Base-by-base conservation (phyloP, 2,113 vertebrate genomes). In the Sakesphorus luctuosus region DNA sequence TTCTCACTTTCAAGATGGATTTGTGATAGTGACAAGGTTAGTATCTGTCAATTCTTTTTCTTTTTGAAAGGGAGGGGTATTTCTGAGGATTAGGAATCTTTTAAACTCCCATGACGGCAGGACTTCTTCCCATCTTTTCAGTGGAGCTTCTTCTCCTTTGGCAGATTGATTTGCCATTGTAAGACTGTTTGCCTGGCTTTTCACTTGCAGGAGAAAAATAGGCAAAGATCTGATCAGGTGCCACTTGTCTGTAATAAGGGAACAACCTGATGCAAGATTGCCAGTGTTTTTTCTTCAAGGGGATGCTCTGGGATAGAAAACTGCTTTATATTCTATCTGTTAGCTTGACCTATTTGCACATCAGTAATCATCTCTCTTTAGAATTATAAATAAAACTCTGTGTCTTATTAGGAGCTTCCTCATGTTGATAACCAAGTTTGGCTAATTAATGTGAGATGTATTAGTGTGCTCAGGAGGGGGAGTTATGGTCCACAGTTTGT, bases 381-480 rank as follows among this genome's bases (percentile, higher is more conserved):
- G 83, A 89, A 84, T 46, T 38, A 62, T 62, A 83, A 80, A 74
- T 46, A 46, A 4, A 38, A 28, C 69, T 81, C 11, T 78, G 52
- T 67, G 89, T 66, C 69, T 96, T 96, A 82, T 93, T 94, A 91
- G 85, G 62, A 73, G 33, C 53, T 88, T 96, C 84, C 72, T 95
- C 4, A 14, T n/a, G 40, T 83, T 94, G 72, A 90, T 91, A 93
- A 95, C 79, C 7, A 49, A 87, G 29, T 90, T 62, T 26, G 3
- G 18, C 78, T 86, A 40, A 90, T 87, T 91, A 80, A 74, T 5
- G 10, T 33, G 59, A 58, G 12, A 87, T 65, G 6, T 14, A 50
- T 81, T 28, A 43, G 10, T 68, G 73, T 62, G 55, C 53, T 95
- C 43, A 58, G 58, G 55, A 86, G 52, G 23, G 63, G 35, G 46